Percentiles rank a stretch among this genome's conserved stretches.
Conservation (phyloP, 1,140 invertebrate genomes). For the Neodiprion virginianus region DNA sequence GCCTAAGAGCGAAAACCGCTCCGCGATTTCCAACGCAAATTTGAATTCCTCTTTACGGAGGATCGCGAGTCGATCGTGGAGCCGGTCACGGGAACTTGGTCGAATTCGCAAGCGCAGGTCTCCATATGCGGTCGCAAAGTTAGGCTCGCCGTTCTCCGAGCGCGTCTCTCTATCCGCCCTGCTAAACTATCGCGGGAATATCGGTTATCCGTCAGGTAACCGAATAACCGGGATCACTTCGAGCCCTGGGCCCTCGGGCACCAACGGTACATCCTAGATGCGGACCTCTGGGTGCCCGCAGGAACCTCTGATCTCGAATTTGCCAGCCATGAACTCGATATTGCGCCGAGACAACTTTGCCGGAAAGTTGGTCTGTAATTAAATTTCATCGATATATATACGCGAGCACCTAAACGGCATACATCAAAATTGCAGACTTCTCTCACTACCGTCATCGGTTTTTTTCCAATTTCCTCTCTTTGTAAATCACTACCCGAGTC, state of each 20-base stretch:
- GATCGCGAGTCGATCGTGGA: slow-evolving; percentile 27
- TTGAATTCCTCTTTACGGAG: slow-evolving; percentile 25
- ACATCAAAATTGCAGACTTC: no score
- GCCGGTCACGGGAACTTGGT: slow-evolving; percentile 22
- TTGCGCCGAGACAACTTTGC: background rate
- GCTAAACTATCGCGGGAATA: background rate
- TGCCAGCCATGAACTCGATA: background rate
- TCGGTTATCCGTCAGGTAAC: background rate
- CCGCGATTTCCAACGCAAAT: slow-evolving; percentile 42
- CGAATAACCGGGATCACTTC: background rate
- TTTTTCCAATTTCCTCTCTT: background rate
- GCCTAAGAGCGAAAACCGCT: slow-evolving; percentile 9
- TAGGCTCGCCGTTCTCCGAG: background rate
- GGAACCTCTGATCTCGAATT: slow-evolving; percentile 3
- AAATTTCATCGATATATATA: no score
- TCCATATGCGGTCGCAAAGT: slow-evolving; percentile 1
- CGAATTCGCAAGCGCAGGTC: slow-evolving; percentile 24
- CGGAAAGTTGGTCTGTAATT: background rate
- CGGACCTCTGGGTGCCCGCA: background rate
- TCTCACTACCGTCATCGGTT: background rate
- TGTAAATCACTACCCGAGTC: no score
- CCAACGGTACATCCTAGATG: background rate
- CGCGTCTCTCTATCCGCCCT: background rate
- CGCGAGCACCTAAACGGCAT: no score
- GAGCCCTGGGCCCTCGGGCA: background rate